Evolutionary conservation across 2,113 vertebrate species (phyloP).

Genomic region (Alligator mississippiensis): DNA sequence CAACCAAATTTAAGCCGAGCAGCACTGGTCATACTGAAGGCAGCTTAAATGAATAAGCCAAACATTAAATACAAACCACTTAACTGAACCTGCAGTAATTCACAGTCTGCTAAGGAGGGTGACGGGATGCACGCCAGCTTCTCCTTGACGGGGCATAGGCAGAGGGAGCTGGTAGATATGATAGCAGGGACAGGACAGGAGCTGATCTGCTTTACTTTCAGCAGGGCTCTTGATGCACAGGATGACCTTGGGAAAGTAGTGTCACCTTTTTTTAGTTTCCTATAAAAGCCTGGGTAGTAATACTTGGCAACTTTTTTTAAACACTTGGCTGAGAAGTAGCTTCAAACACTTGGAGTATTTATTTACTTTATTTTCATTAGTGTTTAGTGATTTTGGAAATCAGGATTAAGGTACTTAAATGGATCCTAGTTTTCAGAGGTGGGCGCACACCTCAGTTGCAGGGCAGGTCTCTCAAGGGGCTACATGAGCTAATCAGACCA

Average conservation of each 20-base stretch:
- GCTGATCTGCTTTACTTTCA: not conserved
- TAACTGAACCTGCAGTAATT: no score
- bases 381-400: not conserved
- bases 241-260: not conserved
- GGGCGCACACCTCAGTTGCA: not conserved
- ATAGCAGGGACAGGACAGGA: not conserved
- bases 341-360: not conserved
- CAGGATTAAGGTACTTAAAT: not conserved
- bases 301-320: not conserved
- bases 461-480: not conserved
- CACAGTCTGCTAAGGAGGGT: no score
- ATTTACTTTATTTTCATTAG: not conserved
- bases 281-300: not conserved
- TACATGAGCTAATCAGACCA: not conserved
- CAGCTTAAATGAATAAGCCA: not conserved
- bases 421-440: not conserved
- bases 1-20: not conserved
- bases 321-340: not conserved
- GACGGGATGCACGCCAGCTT: no score
- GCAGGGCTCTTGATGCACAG: not conserved
- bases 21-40: not conserved
- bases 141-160: not conserved
- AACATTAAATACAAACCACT: not conserved
- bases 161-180: not conserved
- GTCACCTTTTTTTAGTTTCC: not conserved